phyloP scores from a whole-genome alignment of 2,888 invertebrate genomes.

The Drosophila affinis region DNA sequence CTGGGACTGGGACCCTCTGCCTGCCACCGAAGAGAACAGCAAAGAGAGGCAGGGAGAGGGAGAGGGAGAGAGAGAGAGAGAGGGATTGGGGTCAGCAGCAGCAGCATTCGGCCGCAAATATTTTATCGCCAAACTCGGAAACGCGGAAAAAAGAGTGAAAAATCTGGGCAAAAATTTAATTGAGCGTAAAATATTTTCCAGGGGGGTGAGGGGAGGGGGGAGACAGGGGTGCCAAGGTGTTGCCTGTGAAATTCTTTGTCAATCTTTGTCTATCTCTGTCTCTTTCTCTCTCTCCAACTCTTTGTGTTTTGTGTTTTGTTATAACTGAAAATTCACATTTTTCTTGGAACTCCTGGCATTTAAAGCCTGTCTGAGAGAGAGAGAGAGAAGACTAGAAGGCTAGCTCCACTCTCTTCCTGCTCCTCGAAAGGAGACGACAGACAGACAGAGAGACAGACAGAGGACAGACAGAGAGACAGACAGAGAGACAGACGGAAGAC shows the following conservation, averaged over 20 bases:
- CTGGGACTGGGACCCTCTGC: conserved; percentile 48
- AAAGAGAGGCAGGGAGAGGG: background rate
- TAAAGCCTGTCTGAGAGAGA: background rate
- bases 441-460: background rate
- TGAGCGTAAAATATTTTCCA: conserved; percentile 67
- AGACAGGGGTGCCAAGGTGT: conserved; percentile 19
- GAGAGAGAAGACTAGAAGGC: background rate
- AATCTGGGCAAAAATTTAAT: conserved; percentile 61
- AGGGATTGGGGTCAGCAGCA: conserved; percentile 46
- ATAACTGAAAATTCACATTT: conserved; percentile 1
- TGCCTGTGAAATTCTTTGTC: conserved; percentile 12
- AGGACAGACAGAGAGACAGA: too few species aligned
- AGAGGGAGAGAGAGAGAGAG: conserved; percentile 7
- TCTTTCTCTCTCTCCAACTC: conserved; percentile 5
- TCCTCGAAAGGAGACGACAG: too few species aligned
- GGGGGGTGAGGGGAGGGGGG: background rate
- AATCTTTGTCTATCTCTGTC: conserved; percentile 4
- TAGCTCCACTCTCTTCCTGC: too few species aligned
- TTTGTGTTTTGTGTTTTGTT: background rate
- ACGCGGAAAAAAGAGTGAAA: conserved; percentile 9
- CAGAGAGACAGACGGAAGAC: too few species aligned
- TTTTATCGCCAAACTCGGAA: conserved; percentile 38
- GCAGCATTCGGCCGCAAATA: conserved; percentile 45
- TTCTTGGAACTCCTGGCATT: background rate
- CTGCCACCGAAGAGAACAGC: conserved; percentile 17